phyloP scores from a whole-genome alignment of 2,113 vertebrate species.

The Silurus glanis region DNA sequence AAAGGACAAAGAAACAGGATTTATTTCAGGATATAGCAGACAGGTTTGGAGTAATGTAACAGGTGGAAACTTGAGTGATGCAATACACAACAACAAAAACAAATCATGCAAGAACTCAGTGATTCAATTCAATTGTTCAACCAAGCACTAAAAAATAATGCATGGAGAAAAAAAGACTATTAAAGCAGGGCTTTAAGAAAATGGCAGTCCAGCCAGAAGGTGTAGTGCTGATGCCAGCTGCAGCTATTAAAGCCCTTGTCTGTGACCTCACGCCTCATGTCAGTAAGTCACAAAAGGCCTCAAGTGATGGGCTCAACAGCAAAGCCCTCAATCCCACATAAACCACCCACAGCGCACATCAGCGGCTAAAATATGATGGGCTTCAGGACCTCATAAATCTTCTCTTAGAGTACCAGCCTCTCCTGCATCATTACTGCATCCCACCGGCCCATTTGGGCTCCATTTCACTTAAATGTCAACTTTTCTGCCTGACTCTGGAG shows the following conservation, averaged over 20 bases:
- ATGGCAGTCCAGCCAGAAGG: conserved; percentile 1
- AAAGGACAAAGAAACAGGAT: background rate
- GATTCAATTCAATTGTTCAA: background rate
- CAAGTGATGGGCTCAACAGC: conserved; percentile 68
- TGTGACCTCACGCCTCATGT: conserved; percentile 55
- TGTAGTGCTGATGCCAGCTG: conserved; percentile 33
- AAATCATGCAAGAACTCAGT: background rate
- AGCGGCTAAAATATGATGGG: conserved; percentile 75
- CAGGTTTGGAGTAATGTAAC: background rate
- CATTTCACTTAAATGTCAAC: conserved; percentile 80
- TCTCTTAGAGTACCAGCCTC: conserved; percentile 71
- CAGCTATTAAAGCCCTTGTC: conserved; percentile 55
- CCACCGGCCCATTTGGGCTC: conserved; percentile 72
- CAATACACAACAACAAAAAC: background rate
- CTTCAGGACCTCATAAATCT: conserved; percentile 76
- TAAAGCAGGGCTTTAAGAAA: conserved; percentile 3
- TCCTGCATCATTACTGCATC: conserved; percentile 72
- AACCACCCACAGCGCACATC: conserved; percentile 73
- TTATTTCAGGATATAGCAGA: background rate
- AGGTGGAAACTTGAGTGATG: background rate
- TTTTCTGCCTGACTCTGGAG: conserved; percentile 63
- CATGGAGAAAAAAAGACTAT: conserved; percentile 18
- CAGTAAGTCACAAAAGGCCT: conserved; percentile 66
- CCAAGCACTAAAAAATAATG: background rate
- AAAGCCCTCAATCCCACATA: conserved; percentile 75